phyloP scores from a whole-genome alignment of 2,888 invertebrate genomes.

The Phyto melanocephala region DNA sequence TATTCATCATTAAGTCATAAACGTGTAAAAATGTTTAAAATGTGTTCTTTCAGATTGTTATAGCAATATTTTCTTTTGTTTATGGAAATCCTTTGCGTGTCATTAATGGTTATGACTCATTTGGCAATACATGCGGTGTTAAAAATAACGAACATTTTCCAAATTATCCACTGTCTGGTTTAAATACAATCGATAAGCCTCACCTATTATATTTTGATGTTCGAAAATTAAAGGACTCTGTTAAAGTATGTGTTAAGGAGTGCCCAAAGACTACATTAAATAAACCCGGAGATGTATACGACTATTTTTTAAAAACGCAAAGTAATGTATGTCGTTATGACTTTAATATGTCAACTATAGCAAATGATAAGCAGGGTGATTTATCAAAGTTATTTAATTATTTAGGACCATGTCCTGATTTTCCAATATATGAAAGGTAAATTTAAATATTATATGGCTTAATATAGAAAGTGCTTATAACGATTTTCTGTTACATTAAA shows the following conservation, averaged over 20 bases:
- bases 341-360: constrained; percentile 81
- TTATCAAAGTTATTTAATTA: constrained; percentile 78
- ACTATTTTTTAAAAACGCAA: constrained; percentile 86
- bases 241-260: constrained; percentile 93
- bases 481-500: too few species aligned
- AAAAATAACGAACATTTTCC: constrained; percentile 87
- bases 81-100: constrained; percentile 92
- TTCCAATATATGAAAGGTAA: constrained; percentile 88
- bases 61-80: constrained; percentile 92
- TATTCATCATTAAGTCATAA: too few species aligned
- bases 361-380: constrained; percentile 77
- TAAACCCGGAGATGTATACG: constrained; percentile 84
- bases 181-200: constrained; percentile 88
- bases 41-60: constrained; percentile 82
- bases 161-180: constrained; percentile 87
- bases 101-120: constrained; percentile 95
- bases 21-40: neutral
- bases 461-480: too few species aligned
- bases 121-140: constrained; percentile 95
- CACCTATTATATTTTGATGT: constrained; percentile 92
- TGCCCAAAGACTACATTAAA: constrained; percentile 87
- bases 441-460: constrained; percentile 1
- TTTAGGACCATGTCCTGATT: constrained; percentile 87
- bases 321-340: constrained; percentile 89
- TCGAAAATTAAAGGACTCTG: constrained; percentile 85